These are phyloP conservation scores for Chrysolina oricalcia DNA, from an alignment of 2,888 invertebrate species.

Conservation along the genomic window DNA sequence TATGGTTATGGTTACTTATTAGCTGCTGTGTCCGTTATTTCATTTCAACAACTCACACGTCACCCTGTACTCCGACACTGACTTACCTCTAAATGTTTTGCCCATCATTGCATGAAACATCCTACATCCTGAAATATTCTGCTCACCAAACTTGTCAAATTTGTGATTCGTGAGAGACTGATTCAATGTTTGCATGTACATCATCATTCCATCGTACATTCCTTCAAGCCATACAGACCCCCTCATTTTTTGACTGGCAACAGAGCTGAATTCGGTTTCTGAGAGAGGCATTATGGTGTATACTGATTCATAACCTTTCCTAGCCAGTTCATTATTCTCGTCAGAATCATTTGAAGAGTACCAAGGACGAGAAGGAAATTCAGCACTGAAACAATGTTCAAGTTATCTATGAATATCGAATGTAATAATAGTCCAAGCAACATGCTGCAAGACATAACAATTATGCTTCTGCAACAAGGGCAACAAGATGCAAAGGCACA, in stretches of 20 bases:
- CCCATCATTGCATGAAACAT: conserved; percentile 91
- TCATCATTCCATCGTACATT: conserved; percentile 95
- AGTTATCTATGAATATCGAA: too few relatives aligned
- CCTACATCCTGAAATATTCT: conserved; percentile 84
- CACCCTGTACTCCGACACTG: too few relatives aligned
- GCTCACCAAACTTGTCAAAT: conserved; percentile 64
- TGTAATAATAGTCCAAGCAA: too few relatives aligned
- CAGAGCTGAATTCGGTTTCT: conserved; percentile 81
- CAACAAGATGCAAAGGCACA: too few relatives aligned
- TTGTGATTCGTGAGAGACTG: conserved; percentile 79
- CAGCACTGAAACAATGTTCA: conserved; percentile 59
- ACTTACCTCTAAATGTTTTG: conserved; percentile 85
- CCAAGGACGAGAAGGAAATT: conserved; percentile 85
- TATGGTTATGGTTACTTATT: too few relatives aligned
- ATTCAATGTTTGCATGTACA: conserved; percentile 94
- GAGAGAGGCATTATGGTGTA: conserved; percentile 89
- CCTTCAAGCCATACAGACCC: conserved; percentile 74
- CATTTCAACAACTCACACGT: too few relatives aligned
- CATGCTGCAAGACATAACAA: too few relatives aligned
- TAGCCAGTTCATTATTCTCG: conserved; percentile 88
- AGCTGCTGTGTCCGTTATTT: too few relatives aligned
- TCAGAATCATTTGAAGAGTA: conserved; percentile 84
- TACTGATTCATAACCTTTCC: conserved; percentile 89
- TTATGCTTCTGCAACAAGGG: too few relatives aligned
- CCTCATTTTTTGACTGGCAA: conserved; percentile 84